phyloP scores from a whole-genome alignment of 2,888 invertebrate species.

The Drosophila formosana region DNA sequence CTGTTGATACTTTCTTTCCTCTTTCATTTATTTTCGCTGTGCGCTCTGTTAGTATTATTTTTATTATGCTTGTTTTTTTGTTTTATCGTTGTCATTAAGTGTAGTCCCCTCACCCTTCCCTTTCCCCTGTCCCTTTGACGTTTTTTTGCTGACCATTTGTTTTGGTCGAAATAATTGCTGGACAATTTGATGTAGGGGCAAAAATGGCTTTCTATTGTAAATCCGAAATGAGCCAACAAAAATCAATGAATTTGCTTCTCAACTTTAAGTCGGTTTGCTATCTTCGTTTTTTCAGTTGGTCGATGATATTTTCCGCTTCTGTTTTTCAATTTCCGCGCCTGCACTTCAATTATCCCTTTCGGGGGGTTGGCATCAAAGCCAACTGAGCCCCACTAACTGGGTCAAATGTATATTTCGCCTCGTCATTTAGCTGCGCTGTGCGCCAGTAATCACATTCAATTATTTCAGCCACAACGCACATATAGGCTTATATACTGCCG shows the following conservation, averaged over 20 bases:
- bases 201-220: not conserved
- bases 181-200: slow-evolving; percentile 30
- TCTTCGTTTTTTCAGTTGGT: slow-evolving; percentile 39
- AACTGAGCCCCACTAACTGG: slow-evolving; percentile 60
- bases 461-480: slow-evolving; percentile 58
- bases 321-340: slow-evolving; percentile 75
- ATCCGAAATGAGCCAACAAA: not conserved
- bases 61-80: slow-evolving; percentile 21
- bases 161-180: slow-evolving; percentile 55
- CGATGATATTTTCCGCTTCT: slow-evolving; percentile 55
- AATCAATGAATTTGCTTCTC: slow-evolving; percentile 1
- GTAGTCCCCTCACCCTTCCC: not conserved
- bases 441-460: slow-evolving; percentile 73
- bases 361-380: slow-evolving; percentile 44
- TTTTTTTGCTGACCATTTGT: slow-evolving; percentile 4
- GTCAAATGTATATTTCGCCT: slow-evolving; percentile 66
- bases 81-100: slow-evolving; percentile 22
- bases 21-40: slow-evolving; percentile 6
- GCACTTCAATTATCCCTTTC: slow-evolving; percentile 68
- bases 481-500: slow-evolving; percentile 30
- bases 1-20: slow-evolving; percentile 57
- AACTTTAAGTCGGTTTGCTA: slow-evolving; percentile 17
- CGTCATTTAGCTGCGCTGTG: slow-evolving; percentile 53
- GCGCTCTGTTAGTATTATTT: slow-evolving; percentile 33
- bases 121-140: no score